Evolutionary conservation across 1,140 invertebrate genomes (phyloP).

Genomic region (Leptinotarsa lineolata): DNA sequence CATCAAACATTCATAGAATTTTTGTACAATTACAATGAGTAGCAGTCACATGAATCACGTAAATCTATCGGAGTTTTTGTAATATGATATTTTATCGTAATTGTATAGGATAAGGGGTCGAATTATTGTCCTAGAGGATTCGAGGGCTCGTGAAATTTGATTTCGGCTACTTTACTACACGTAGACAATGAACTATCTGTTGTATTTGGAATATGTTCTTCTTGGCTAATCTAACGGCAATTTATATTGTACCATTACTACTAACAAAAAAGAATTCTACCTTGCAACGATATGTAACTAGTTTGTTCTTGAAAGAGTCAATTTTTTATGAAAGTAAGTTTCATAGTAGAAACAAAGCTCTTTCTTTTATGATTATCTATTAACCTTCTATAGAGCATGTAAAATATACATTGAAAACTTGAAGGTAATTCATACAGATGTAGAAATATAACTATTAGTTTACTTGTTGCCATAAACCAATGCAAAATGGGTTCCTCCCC

Average conservation of each 20-base stretch:
- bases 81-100: constrained; percentile 30
- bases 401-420: too few species aligned
- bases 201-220: constrained; percentile 12
- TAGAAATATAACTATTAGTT: too few species aligned
- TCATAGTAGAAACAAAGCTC: too few species aligned
- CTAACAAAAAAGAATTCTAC: too few species aligned
- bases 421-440: too few species aligned
- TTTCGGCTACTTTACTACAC: constrained; percentile 25
- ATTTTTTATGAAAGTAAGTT: too few species aligned
- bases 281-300: too few species aligned
- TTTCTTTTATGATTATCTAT: too few species aligned
- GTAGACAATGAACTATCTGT: constrained; percentile 19
- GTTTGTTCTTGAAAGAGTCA: too few species aligned
- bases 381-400: too few species aligned
- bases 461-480: too few species aligned
- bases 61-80: constrained; percentile 16
- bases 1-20: not conserved
- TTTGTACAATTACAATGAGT: constrained; percentile 16
- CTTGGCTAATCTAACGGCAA: constrained; percentile 28
- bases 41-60: constrained; percentile 23
- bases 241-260: constrained; percentile 1
- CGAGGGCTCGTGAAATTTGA: constrained; percentile 17
- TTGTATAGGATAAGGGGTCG: constrained; percentile 22
- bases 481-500: too few species aligned
- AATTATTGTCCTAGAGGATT: constrained; percentile 22